Conservation (phyloP, 2,113 vertebrate genomes). For the Theristicus caerulescens region DNA sequence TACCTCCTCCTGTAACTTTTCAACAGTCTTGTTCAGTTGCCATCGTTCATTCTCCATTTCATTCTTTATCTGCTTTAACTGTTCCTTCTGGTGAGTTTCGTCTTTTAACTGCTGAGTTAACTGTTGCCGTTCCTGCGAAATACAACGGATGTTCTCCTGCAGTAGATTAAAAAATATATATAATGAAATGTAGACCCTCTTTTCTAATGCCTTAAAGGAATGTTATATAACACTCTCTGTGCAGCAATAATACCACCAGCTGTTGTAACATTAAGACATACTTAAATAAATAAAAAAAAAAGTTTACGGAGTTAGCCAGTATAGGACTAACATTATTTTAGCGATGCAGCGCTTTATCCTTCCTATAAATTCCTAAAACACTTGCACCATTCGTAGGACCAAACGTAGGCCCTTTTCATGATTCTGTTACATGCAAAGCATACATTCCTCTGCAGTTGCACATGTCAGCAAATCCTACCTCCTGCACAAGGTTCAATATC, state of each 20-base stretch:
- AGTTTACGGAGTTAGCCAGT: background rate
- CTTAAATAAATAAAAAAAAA: background rate
- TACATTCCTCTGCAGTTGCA: background rate
- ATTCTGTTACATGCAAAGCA: background rate
- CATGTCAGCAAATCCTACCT: background rate
- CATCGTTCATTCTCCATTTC: slow-evolving; percentile 86
- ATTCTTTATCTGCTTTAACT: slow-evolving; percentile 86
- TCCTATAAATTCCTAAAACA: background rate
- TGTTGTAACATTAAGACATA: background rate
- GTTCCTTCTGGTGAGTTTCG: slow-evolving; percentile 87
- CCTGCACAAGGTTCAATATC: background rate
- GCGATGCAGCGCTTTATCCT: background rate
- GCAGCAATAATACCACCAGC: background rate
- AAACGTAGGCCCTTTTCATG: background rate
- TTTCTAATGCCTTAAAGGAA: background rate
- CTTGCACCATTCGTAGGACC: background rate
- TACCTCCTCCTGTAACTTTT: slow-evolving; percentile 93
- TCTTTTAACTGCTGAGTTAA: slow-evolving; percentile 82
- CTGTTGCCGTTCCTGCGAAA: slow-evolving; percentile 80
- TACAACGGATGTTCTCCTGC: slow-evolving; percentile 80
- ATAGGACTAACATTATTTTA: background rate
- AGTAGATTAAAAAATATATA: background rate
- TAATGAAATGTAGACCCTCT: background rate
- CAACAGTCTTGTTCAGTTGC: slow-evolving; percentile 86
- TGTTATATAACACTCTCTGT: background rate